Conservation (phyloP, 2,888 invertebrate species). For the Cyclophora punctaria region DNA sequence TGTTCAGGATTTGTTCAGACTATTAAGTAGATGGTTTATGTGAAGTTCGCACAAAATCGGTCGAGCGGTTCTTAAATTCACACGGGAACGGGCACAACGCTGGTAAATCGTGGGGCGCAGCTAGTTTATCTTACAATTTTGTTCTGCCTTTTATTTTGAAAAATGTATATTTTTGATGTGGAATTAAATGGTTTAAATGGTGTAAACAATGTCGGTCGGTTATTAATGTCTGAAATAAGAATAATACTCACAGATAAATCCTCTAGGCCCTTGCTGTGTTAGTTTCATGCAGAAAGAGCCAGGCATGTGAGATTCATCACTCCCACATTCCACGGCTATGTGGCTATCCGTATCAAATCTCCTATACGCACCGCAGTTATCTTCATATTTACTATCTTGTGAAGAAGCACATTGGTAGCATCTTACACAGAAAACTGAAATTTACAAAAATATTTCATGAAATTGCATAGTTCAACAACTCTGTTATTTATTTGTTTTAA, state of each 20-base stretch:
- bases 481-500: not conserved
- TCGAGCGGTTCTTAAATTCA: no score
- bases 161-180: no score
- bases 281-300: conserved; percentile 98
- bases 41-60: no score
- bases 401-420: conserved; percentile 97
- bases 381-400: conserved; percentile 82
- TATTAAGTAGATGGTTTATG: no score
- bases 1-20: no score
- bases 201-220: not conserved
- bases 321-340: conserved; percentile 94
- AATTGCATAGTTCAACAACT: not conserved
- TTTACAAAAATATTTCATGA: not conserved
- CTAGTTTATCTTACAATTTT: no score
- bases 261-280: conserved; percentile 93
- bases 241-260: conserved; percentile 90
- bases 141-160: no score
- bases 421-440: conserved; percentile 81
- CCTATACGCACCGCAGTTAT: conserved; percentile 93
- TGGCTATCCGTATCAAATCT: conserved; percentile 89
- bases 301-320: conserved; percentile 94
- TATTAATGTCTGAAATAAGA: not conserved
- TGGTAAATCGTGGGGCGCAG: no score
- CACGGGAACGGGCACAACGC: no score
- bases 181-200: no score